A percentile compares a stretch with the other conserved stretches of the same genome.
These are phyloP conservation scores for Stigmatopora argus DNA, from an alignment of 2,113 vertebrate species.

Conservation along the genomic window DNA sequence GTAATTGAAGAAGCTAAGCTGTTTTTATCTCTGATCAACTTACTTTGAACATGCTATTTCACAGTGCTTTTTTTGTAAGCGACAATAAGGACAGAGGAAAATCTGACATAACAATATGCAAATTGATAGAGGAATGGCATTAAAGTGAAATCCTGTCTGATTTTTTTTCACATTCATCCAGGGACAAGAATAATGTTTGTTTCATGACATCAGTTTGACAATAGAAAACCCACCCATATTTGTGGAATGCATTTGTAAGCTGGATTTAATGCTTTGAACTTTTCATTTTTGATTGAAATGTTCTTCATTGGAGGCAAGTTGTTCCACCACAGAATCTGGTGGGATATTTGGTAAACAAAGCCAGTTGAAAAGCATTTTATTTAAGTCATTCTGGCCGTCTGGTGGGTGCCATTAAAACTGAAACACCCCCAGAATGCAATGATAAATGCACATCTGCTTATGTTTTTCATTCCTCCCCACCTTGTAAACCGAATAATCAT, in stretches of 20 bases:
- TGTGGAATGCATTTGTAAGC: not conserved
- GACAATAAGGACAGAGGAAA: not conserved
- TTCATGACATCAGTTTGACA: not conserved
- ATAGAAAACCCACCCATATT: not conserved
- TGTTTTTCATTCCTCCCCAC: not conserved
- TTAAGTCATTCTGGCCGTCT: slow-evolving; percentile 14
- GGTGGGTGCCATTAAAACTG: slow-evolving; percentile 20
- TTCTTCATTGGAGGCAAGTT: not conserved
- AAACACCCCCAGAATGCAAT: not conserved
- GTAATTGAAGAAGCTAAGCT: slow-evolving; percentile 46
- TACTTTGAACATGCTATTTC: not conserved
- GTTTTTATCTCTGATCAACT: slow-evolving; percentile 8
- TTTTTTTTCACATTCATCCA: not conserved
- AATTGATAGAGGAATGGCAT: slow-evolving; percentile 7
- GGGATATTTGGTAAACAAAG: slow-evolving; percentile 4
- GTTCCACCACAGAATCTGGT: slow-evolving; percentile 6
- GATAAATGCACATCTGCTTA: not conserved
- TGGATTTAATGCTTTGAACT: not conserved
- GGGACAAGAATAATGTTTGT: not conserved
- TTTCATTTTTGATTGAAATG: not conserved
- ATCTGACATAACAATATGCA: not conserved
- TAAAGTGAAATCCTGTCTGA: slow-evolving; percentile 7
- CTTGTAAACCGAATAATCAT: not conserved
- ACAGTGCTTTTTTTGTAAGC: slow-evolving; percentile 9
- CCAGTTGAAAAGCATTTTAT: slow-evolving; percentile 4